A percentile compares a stretch with the other conserved stretches of the same genome.
Conservation (phyloP, 2,888 invertebrate species). For the Achlya flavicornis region DNA sequence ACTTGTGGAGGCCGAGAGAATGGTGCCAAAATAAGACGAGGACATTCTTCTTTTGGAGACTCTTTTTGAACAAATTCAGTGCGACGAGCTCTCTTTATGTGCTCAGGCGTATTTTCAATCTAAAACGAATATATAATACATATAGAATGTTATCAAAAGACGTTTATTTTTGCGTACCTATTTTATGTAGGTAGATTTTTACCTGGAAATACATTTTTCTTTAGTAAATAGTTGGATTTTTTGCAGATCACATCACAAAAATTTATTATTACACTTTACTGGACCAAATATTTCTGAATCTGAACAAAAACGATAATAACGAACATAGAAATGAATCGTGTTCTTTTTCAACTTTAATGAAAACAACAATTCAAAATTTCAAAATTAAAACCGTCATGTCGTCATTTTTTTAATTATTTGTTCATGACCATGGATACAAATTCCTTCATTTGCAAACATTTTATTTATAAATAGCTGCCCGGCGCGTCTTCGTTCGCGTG, state of each 20-base stretch:
- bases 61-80: conserved; percentile 53
- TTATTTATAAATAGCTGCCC: too few species aligned
- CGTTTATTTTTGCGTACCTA: not conserved
- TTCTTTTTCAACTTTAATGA: conserved; percentile 14
- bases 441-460: too few species aligned
- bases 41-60: conserved; percentile 72
- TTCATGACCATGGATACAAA: too few species aligned
- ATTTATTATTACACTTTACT: not conserved
- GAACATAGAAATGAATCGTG: not conserved
- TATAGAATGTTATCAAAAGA: not conserved
- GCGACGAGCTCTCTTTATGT: conserved; percentile 62
- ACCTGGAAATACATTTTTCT: conserved; percentile 58
- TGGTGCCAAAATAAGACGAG: conserved; percentile 85
- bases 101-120: conserved; percentile 81
- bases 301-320: not conserved
- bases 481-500: too few species aligned
- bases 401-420: too few species aligned
- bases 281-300: not conserved
- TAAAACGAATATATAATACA: conserved; percentile 34
- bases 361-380: conserved; percentile 30
- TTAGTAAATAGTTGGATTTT: not conserved
- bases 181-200: conserved; percentile 22
- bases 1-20: conserved; percentile 87
- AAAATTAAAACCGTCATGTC: conserved; percentile 17
- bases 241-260: not conserved